These are phyloP conservation scores for Caerostris extrusa DNA, from an alignment of 1,140 invertebrate species.

Conservation along the genomic window DNA sequence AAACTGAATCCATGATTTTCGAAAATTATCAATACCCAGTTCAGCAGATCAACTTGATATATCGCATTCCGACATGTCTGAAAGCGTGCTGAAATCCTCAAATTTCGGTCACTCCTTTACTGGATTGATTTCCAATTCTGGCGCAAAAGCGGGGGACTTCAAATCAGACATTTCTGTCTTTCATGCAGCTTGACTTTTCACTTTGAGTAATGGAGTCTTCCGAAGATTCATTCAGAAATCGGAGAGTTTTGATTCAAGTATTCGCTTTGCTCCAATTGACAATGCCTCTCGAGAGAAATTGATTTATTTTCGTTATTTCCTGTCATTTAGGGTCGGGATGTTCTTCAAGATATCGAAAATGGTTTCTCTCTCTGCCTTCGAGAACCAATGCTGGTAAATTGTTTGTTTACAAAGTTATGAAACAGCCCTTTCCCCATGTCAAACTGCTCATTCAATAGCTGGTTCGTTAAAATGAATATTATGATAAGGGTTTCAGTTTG, in stretches of 20 bases:
- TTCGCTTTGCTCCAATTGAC: not conserved
- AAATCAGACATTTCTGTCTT: conserved; percentile 11
- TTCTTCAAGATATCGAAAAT: not conserved
- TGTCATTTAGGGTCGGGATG: not conserved
- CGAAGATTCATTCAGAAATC: conserved; percentile 18
- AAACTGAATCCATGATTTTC: not conserved
- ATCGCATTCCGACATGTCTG: conserved; percentile 7
- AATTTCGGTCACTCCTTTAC: conserved; percentile 35
- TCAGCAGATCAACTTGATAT: not conserved
- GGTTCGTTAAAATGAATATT: not conserved
- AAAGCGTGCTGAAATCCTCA: not conserved
- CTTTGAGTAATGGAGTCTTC: conserved; percentile 29
- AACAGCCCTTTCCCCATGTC: not conserved
- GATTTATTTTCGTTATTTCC: not conserved
- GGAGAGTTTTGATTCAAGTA: not conserved
- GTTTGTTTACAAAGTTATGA: not conserved
- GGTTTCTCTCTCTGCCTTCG: not conserved
- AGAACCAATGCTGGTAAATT: not conserved
- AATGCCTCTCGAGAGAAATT: not conserved
- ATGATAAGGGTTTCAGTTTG: not conserved
- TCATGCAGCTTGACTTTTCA: conserved; percentile 9
- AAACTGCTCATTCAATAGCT: not conserved
- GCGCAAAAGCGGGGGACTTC: not conserved
- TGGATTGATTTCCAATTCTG: conserved; percentile 33
- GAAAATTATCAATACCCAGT: not conserved